A percentile compares a stretch with the other conserved stretches of the same genome.
These are phyloP conservation scores for Chromis chromis DNA, from an alignment of 2,797 vertebrate species.

Conservation along the genomic window DNA sequence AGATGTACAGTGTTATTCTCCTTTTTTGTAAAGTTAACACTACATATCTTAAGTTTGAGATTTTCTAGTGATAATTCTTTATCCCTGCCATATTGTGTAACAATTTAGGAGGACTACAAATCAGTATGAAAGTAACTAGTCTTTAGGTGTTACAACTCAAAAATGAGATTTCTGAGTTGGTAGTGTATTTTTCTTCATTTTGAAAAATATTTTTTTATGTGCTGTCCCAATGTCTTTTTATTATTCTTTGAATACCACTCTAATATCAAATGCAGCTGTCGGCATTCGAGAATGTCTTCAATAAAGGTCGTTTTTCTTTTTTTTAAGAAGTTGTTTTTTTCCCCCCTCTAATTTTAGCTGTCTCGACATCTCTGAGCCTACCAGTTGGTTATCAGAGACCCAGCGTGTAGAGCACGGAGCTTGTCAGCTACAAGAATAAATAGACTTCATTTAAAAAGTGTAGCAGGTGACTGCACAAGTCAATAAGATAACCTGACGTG, in stretches of 20 bases:
- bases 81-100: slow-evolving; percentile 74
- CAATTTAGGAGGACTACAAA: slow-evolving; percentile 77
- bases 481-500: neutral
- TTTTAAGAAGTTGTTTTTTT: slow-evolving; percentile 52
- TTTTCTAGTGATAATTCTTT: slow-evolving; percentile 85
- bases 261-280: slow-evolving; percentile 87
- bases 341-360: neutral
- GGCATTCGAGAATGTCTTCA: slow-evolving; percentile 87
- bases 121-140: slow-evolving; percentile 74
- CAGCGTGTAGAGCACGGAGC: neutral
- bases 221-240: slow-evolving; percentile 85
- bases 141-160: slow-evolving; percentile 83
- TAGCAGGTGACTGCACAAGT: neutral
- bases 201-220: slow-evolving; percentile 84
- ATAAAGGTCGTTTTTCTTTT: slow-evolving; percentile 82
- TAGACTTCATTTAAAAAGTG: slow-evolving; percentile 5
- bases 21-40: slow-evolving; percentile 87
- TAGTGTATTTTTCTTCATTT: slow-evolving; percentile 83
- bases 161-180: slow-evolving; percentile 87
- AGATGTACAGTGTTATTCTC: slow-evolving; percentile 88
- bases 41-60: slow-evolving; percentile 82
- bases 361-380: neutral
- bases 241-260: slow-evolving; percentile 89
- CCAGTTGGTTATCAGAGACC: neutral
- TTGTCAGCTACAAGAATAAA: neutral